These are phyloP conservation scores for Wiebesia pumilae DNA, from an alignment of 1,140 invertebrate genomes.

Conservation along the genomic window DNA sequence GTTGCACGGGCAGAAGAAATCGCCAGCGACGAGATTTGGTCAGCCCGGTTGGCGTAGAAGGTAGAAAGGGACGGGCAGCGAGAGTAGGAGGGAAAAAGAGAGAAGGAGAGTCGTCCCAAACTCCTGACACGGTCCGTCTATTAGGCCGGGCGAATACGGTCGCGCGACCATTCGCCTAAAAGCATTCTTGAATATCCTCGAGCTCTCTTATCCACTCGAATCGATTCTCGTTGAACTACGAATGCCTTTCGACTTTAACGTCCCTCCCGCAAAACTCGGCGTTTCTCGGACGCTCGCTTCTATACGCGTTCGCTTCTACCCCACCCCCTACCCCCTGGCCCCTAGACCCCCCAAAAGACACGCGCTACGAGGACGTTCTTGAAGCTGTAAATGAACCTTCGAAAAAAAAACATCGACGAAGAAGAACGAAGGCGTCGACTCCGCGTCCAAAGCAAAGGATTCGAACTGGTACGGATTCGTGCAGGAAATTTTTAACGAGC, in stretches of 20 bases:
- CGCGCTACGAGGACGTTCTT: not conserved
- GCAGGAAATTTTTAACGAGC: not conserved
- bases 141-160: slow-evolving; percentile 54
- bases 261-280: slow-evolving; percentile 11
- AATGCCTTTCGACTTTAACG: slow-evolving; percentile 20
- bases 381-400: not conserved
- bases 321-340: not conserved
- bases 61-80: slow-evolving; percentile 12
- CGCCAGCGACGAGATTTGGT: not conserved
- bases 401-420: not conserved
- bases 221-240: slow-evolving; percentile 55
- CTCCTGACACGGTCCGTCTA: slow-evolving; percentile 62
- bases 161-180: slow-evolving; percentile 61
- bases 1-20: not conserved
- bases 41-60: not conserved
- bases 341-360: not conserved
- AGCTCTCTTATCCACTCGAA: slow-evolving; percentile 62
- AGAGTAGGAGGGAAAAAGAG: not conserved
- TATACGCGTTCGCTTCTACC: not conserved
- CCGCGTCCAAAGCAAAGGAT: not conserved
- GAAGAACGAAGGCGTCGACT: not conserved
- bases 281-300: not conserved
- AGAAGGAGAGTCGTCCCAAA: slow-evolving; percentile 16
- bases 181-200: slow-evolving; percentile 69
- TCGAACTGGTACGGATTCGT: not conserved